phyloP scores from a whole-genome alignment of 1,140 invertebrate species.

The Amphibalanus amphitrite region DNA sequence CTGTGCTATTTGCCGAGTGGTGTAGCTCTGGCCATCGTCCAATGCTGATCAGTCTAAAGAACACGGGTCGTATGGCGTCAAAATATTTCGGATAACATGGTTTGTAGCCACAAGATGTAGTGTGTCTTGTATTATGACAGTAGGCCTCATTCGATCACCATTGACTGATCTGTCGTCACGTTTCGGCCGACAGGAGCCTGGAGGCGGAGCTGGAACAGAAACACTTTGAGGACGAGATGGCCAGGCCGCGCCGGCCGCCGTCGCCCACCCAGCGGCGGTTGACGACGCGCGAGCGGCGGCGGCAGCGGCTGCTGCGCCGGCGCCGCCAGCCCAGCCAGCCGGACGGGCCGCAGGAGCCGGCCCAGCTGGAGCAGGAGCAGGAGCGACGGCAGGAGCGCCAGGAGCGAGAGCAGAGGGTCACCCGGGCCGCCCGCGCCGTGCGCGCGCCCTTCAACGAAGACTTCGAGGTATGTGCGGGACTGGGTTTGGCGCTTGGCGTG shows the following conservation, averaged over 20 bases:
- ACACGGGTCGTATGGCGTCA: too few relatives aligned
- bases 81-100: too few relatives aligned
- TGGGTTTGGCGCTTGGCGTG: too few relatives aligned
- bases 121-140: too few relatives aligned
- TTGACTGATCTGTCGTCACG: too few relatives aligned
- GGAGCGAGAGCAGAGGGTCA: conserved; percentile 5
- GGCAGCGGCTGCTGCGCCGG: conserved; percentile 4
- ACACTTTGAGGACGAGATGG: conserved; percentile 48
- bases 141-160: too few relatives aligned
- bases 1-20: too few relatives aligned
- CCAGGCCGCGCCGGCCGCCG: conserved; percentile 38
- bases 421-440: background rate
- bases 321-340: conserved; percentile 2
- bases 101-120: too few relatives aligned
- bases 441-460: background rate
- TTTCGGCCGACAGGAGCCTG: conserved; percentile 28
- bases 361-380: too few relatives aligned
- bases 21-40: too few relatives aligned
- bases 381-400: too few relatives aligned
- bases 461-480: conserved; percentile 10
- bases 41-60: too few relatives aligned
- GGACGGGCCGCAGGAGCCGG: conserved; percentile 7
- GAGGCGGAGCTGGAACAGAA: conserved; percentile 39
- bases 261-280: conserved; percentile 16
- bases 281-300: background rate